Base-by-base conservation (phyloP, 2,113 vertebrate genomes). In the Mola mola region DNA sequence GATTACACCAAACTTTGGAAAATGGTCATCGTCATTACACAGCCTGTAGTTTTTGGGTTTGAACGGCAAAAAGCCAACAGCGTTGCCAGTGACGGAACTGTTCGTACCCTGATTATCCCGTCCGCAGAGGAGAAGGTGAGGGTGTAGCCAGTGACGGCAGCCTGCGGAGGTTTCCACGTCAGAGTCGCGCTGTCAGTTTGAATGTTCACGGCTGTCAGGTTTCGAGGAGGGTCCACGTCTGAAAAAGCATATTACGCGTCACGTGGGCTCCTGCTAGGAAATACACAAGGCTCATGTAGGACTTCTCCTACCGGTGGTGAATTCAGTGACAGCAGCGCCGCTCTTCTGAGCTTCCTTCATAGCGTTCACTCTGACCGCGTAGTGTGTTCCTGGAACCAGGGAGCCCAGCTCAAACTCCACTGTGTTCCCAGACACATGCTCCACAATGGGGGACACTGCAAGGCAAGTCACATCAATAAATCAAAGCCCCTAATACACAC, bases 201-300 rank as follows among this genome's bases (percentile, higher is more conserved):
- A 58, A 98, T 66, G 21, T 96, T 93, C 0, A 74, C 53, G 33
- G 91, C 93, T 5, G 62, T 84, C 65, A 98, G 73, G 55, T 96
- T 94, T 42, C 88, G 91, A 3, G 96, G 96, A 72, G 94, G 86
- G 74, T 98, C 97, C n/a, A 97, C 79, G 17, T 88, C 96, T 98
- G 66, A 4, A 74, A 41, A 42, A 57, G 73, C 29, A 89, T 24
- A 67, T 28, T 28, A 16, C 2, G 1, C 36, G 13, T 50, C 16
- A 20, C 4, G 37, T 40, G 4, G 19, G 7, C 19, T 43, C 8
- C 4, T 2, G 46, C 24, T 20, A 47, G 1, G 4, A n/a, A n/a
- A n/a, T n/a, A n/a, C n/a, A n/a, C n/a, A n/a, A n/a, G n/a, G n/a
- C n/a, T n/a, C n/a, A n/a, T n/a, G n/a, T n/a, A n/a, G 15, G 37